Base-by-base conservation (phyloP, 2,113 vertebrate species). In the Onychostoma macrolepis region DNA sequence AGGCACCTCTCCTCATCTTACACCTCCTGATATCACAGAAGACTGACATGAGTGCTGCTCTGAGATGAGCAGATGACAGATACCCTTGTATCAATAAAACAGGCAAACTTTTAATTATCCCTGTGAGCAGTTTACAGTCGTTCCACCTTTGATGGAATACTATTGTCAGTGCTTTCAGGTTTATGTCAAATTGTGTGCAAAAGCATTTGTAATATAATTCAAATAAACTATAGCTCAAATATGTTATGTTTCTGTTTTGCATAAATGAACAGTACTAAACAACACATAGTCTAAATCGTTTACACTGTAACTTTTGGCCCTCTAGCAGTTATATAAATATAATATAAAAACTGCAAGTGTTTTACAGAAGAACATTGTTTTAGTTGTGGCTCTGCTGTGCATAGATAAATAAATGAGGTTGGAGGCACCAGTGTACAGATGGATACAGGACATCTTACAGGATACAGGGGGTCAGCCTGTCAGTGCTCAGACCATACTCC, bases 51-150 rank as follows among this genome's bases (percentile, higher is more conserved):
- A 85, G 53, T 41, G 67, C 24, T 21, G 72, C 80, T 48, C 19
- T 6, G 80, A 84, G 71, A 87, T 77, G 43, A 58, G 74, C 78
- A 71, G 71, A 84, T 87, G 71, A 85, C 83, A 80, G 69, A 83
- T 86, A 50, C 77, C 50, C 80, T 69, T 61, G 61, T 83, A 83
- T 84, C 76, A 56, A 58, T 53, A 48, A 86, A 38, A 80, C 41
- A 30, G 86, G 36, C 78, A 36, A 43, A 85, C 71, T n/a, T 36
- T 80, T 45, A 56, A 43, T 19, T 36, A 30, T 71, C 65, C 28
- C 76, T 28, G 48, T 43, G 17, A 72, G 36, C 36, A 41, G 69
- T 72, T 72, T 72, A 72, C 69, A 41, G 69, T 36, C 9, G 1
- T 72, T 11, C 36, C 69, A 41, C 21, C 36, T 24, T 72, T 72